Evolutionary conservation across 1,140 invertebrate species (phyloP), one percentile per base, ranked within the genome.

Genomic region (Berghia stephanieae): DNA sequence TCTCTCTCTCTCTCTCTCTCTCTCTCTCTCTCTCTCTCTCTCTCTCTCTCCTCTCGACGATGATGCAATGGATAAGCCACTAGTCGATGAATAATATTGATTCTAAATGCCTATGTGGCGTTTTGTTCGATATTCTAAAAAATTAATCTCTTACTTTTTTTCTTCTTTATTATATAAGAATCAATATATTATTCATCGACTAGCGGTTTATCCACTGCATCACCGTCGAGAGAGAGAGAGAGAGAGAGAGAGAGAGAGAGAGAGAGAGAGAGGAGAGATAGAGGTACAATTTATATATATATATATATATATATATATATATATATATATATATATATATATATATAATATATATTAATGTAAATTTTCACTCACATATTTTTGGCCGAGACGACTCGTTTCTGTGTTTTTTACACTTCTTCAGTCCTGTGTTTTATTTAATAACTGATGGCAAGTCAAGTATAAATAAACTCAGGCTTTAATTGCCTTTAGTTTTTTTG

Each of bases 191-290:
- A 38, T 16, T 69, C n/a, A 43, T 38, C 44, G 40, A 38, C 24
- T n/a, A 16, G 8, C 16, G 16, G 16, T n/a, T n/a, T 42, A 24
- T n/a, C 31, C n/a, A 13, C 36, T 31, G 24, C 42, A 18, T 34
- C 6, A 13, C 21, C 21, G 66, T n/a, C 6, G 8, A 38, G 24
- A 63, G 57, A 13, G 57, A 63, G 57, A 63, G 27, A 63, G 24
- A 13, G 57, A 63, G 57, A 63, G 24, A 63, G 57, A 63, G 43
- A 72, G 70, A 46, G 43, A 72, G 40, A 72, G 43, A 27, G n/a
- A 46, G 44, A 72, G 18, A 46, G 44, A 46, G 44, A 46, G 18
- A 72, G n/a, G 40, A 38, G 18, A 40, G 34, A 55, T 31, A 31
- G 24, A 67, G 36, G 34, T 13, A 67, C 16, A 34, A 38, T 27